Percentiles rank a stretch among this genome's conserved stretches.
Evolutionary conservation across 2,888 invertebrate species (phyloP).

Genomic region (Ochlodes sylvanus): DNA sequence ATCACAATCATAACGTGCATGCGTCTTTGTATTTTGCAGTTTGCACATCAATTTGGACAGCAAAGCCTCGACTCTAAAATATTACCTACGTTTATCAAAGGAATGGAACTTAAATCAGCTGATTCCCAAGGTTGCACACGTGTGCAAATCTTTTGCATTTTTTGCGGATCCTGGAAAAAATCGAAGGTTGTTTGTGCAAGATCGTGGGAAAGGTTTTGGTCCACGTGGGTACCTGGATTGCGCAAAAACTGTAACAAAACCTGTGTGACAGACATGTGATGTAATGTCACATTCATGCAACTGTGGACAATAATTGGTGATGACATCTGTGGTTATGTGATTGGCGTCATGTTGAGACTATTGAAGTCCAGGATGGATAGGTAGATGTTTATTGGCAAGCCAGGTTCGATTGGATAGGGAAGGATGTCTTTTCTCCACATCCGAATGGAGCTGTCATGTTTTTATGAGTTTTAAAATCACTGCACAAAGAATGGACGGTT

Average conservation of each 20-base stretch:
- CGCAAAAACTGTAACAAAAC: constrained; percentile 48
- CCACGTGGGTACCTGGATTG: constrained; percentile 68
- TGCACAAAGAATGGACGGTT: too few species aligned
- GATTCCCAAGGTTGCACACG: constrained; percentile 72
- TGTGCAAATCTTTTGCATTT: constrained; percentile 67
- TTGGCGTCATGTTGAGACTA: constrained; percentile 50
- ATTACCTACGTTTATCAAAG: constrained; percentile 10
- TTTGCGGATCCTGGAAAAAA: constrained; percentile 60
- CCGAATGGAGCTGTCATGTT: too few species aligned
- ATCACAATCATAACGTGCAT: constrained; percentile 14
- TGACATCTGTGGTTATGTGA: constrained; percentile 56
- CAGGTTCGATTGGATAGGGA: too few species aligned
- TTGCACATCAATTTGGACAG: not conserved
- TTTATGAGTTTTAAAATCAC: too few species aligned
- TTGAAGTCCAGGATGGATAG: not conserved
- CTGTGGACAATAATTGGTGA: constrained; percentile 27
- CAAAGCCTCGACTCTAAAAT: constrained; percentile 3
- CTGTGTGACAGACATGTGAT: constrained; percentile 28
- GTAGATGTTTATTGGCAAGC: too few species aligned
- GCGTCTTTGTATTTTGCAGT: constrained; percentile 5
- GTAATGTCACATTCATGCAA: constrained; percentile 10
- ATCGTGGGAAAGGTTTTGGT: constrained; percentile 63
- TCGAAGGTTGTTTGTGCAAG: constrained; percentile 62
- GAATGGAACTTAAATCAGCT: constrained; percentile 58
- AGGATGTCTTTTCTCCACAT: too few species aligned